phyloP scores from a whole-genome alignment of 2,797 vertebrate species.

The Enteromius anoplus region DNA sequence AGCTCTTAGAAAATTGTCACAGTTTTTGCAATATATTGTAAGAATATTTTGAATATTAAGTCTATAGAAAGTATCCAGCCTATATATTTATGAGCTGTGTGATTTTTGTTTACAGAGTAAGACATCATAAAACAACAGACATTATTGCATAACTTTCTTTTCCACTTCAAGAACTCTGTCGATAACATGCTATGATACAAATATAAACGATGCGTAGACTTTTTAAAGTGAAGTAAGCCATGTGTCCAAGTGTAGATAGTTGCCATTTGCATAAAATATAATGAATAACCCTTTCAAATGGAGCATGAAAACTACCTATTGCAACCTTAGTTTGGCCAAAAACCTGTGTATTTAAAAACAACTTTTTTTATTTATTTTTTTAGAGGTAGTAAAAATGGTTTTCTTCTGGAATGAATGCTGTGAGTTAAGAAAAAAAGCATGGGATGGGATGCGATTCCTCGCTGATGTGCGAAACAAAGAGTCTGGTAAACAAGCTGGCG shows the following conservation, averaged over 20 bases:
- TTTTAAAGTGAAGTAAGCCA: conserved; percentile 58
- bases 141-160: conserved; percentile 61
- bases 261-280: conserved; percentile 64
- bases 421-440: conserved; percentile 28
- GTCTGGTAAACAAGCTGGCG: conserved; percentile 50
- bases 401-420: conserved; percentile 52
- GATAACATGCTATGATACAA: conserved; percentile 61
- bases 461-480: conserved; percentile 41
- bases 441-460: conserved; percentile 19
- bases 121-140: conserved; percentile 59
- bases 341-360: conserved; percentile 18
- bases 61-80: conserved; percentile 70
- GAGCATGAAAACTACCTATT: conserved; percentile 58
- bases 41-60: conserved; percentile 71
- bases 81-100: conserved; percentile 65
- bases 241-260: conserved; percentile 57
- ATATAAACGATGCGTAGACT: conserved; percentile 60
- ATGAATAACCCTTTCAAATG: conserved; percentile 53
- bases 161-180: conserved; percentile 54
- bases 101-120: conserved; percentile 64
- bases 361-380: background rate
- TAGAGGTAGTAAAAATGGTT: conserved; percentile 56
- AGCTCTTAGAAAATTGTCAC: conserved; percentile 66
- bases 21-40: conserved; percentile 70
- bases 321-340: conserved; percentile 45